Evolutionary conservation across 2,113 vertebrate species (phyloP).

Genomic region (Lepisosteus osseus): DNA sequence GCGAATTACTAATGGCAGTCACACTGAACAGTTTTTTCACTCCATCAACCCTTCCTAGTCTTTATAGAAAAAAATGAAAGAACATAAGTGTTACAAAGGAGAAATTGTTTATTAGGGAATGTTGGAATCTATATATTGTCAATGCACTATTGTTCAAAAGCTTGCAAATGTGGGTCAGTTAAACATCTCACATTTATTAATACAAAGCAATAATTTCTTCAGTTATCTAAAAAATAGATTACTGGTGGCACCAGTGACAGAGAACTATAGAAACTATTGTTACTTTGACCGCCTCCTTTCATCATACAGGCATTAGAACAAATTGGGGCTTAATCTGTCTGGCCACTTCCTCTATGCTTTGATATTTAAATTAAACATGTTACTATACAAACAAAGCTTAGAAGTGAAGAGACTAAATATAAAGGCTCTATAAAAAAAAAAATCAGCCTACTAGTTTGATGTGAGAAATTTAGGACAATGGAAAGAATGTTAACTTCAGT

Average conservation of each 20-base stretch:
- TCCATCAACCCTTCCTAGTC: too few relatives aligned
- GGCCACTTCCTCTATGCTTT: conserved; percentile 58
- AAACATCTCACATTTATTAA: conserved; percentile 36
- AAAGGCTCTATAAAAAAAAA: conserved; percentile 63
- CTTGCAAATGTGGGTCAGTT: conserved; percentile 14
- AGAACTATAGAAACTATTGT: conserved; percentile 41
- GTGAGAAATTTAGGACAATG: conserved; percentile 50
- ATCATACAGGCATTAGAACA: conserved; percentile 50
- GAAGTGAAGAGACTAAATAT: conserved; percentile 50
- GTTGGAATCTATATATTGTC: neutral
- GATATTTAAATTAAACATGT: conserved; percentile 70
- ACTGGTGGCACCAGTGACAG: conserved; percentile 42
- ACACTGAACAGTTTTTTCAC: too few relatives aligned
- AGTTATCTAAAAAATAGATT: conserved; percentile 35
- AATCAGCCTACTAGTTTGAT: conserved; percentile 58
- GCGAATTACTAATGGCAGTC: too few relatives aligned
- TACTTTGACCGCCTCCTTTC: conserved; percentile 44
- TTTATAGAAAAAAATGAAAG: too few relatives aligned
- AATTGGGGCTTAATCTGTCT: conserved; percentile 57
- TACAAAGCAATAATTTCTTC: conserved; percentile 34
- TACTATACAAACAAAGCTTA: conserved; percentile 49
- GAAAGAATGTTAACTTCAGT: conserved; percentile 51
- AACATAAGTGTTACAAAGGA: neutral
- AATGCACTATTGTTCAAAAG: conserved; percentile 13
- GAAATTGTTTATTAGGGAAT: conserved; percentile 7